Evolutionary conservation across 2,113 vertebrate species (phyloP).

Genomic region (Siphamia tubifer): DNA sequence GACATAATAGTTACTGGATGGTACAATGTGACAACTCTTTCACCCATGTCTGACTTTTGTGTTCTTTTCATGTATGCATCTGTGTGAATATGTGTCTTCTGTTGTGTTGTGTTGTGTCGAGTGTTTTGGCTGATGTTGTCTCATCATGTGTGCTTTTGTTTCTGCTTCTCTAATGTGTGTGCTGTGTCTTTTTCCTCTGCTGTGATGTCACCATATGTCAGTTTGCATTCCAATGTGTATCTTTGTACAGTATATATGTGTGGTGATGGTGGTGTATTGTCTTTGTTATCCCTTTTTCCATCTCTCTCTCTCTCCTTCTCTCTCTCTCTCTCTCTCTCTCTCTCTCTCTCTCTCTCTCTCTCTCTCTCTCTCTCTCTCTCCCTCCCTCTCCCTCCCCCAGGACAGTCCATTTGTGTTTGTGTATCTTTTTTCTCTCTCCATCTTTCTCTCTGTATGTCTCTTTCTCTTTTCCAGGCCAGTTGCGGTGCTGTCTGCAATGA

Average conservation of each 20-base stretch:
- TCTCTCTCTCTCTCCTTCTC: constrained; percentile 12
- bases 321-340: not conserved
- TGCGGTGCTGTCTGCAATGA: constrained; percentile 58
- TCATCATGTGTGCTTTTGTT: not conserved
- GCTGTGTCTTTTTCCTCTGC: not conserved
- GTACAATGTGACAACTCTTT: too few species aligned
- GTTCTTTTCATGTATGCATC: not conserved
- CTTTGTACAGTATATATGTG: not conserved
- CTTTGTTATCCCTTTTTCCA: not conserved
- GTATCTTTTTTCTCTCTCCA: constrained; percentile 26
- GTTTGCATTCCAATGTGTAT: constrained; percentile 8
- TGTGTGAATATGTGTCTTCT: not conserved
- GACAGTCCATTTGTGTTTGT: constrained; percentile 25
- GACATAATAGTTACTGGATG: too few species aligned
- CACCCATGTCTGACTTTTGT: not conserved
- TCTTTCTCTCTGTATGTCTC: constrained; percentile 33
- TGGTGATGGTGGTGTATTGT: constrained; percentile 38
- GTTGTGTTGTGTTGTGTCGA: not conserved
- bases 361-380: constrained; percentile 2
- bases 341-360: constrained; percentile 28
- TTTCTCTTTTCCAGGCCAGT: constrained; percentile 64
- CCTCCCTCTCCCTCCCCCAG: not conserved
- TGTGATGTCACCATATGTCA: not conserved
- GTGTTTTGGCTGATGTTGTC: constrained; percentile 9
- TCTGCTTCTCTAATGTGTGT: not conserved